Percentiles rank a stretch among this genome's conserved stretches.
Evolutionary conservation across 2,113 vertebrate genomes (phyloP).

Genomic region (Oryzias celebensis): DNA sequence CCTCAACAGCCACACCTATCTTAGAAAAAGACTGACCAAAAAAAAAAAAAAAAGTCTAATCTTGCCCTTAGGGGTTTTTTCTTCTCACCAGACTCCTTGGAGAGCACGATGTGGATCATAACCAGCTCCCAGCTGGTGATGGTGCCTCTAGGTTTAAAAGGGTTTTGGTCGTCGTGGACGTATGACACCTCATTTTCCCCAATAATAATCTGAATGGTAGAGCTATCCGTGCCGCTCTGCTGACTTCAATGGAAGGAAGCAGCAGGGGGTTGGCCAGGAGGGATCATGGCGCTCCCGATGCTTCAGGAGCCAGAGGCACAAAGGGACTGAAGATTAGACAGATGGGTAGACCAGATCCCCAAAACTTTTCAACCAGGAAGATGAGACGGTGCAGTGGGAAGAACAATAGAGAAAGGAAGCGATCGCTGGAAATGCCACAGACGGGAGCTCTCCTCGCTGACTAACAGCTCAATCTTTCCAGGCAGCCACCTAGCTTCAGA

Average conservation of each 20-base stretch:
- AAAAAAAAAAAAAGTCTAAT: slow-evolving; percentile 36
- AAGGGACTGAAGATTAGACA: slow-evolving; percentile 13
- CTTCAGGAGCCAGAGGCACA: background rate
- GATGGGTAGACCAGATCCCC: too few species aligned
- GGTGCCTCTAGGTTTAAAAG: slow-evolving; percentile 28
- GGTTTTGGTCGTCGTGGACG: background rate
- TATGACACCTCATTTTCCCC: slow-evolving; percentile 48
- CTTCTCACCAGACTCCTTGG: slow-evolving; percentile 46
- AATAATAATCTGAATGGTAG: slow-evolving; percentile 46
- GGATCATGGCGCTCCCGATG: slow-evolving; percentile 29
- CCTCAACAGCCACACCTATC: slow-evolving; percentile 10
- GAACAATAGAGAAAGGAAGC: slow-evolving; percentile 13
- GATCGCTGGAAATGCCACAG: slow-evolving; percentile 17
- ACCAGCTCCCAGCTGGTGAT: slow-evolving; percentile 21
- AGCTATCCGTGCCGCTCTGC: slow-evolving; percentile 22
- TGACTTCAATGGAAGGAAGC: slow-evolving; percentile 34
- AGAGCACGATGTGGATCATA: slow-evolving; percentile 47
- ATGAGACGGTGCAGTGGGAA: background rate
- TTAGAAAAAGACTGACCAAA: background rate
- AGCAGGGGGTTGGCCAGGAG: slow-evolving; percentile 56
- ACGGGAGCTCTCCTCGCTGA: slow-evolving; percentile 33
- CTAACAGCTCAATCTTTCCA: slow-evolving; percentile 60
- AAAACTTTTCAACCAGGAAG: too few species aligned
- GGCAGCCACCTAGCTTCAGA: slow-evolving; percentile 62
- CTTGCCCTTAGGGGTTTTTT: slow-evolving; percentile 47